These are phyloP conservation scores for Clupea harengus DNA, from an alignment of 2,113 vertebrate genomes.

Conservation along the genomic window DNA sequence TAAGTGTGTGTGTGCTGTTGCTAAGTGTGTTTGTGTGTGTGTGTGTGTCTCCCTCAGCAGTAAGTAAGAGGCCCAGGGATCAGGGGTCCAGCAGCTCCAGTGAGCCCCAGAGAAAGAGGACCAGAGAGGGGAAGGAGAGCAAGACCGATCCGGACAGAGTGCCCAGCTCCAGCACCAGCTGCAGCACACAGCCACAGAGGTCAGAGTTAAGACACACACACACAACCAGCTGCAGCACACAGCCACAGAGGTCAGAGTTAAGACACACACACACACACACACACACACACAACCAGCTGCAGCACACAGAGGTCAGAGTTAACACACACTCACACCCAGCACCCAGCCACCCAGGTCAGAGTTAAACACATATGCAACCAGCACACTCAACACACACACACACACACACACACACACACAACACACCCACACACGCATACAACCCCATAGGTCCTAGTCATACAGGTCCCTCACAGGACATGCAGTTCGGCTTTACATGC, in stretches of 20 bases:
- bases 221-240: too few relatives aligned
- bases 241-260: too few relatives aligned
- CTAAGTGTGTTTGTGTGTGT: background rate
- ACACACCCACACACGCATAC: background rate
- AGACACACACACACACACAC: background rate
- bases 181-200: slow-evolving; percentile 46
- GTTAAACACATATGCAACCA: too few relatives aligned
- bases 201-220: slow-evolving; percentile 17
- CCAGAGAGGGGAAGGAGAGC: slow-evolving; percentile 57
- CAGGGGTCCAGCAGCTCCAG: slow-evolving; percentile 50
- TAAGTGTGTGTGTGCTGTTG: background rate
- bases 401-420: background rate
- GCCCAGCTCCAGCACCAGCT: slow-evolving; percentile 37
- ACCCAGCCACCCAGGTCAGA: slow-evolving; percentile 27
- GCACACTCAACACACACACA: background rate
- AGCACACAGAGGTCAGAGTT: too few relatives aligned
- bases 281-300: background rate
- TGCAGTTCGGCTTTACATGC: too few relatives aligned
- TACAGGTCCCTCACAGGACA: too few relatives aligned
- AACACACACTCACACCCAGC: too few relatives aligned
- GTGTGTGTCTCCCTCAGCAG: slow-evolving; percentile 25
- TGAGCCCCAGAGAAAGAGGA: slow-evolving; percentile 65
- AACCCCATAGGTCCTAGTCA: too few relatives aligned
- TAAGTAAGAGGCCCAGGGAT: slow-evolving; percentile 68
- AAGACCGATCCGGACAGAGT: background rate